These are phyloP conservation scores for Lepeophtheirus nordmannii DNA, from an alignment of 2,888 invertebrate genomes.

Conservation along the genomic window DNA sequence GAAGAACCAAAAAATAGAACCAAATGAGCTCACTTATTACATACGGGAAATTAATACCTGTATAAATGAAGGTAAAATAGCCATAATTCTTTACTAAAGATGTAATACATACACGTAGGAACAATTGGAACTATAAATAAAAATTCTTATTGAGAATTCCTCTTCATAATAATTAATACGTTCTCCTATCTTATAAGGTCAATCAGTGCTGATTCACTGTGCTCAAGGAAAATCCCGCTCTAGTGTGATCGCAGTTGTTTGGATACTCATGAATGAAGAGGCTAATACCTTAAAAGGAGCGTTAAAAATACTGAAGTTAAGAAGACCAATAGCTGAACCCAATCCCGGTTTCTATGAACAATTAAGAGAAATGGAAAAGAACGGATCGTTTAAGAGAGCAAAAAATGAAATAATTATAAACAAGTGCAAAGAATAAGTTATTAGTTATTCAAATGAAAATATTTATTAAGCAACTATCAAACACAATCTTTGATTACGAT, in stretches of 20 bases:
- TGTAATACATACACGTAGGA: not conserved
- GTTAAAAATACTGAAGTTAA: not conserved
- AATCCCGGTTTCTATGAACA: not conserved
- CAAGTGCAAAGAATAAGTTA: not conserved
- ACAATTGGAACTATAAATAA: too few species aligned
- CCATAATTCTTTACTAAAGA: not conserved
- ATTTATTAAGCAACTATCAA: not conserved
- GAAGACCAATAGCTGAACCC: not conserved
- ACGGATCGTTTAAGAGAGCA: not conserved
- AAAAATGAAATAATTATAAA: not conserved
- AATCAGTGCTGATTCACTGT: constrained; percentile 7
- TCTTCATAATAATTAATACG: not conserved
- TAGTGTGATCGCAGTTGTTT: not conserved
- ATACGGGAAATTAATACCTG: not conserved
- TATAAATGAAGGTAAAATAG: not conserved
- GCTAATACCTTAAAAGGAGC: not conserved
- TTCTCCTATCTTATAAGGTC: not conserved
- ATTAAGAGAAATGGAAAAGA: not conserved
- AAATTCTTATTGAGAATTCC: too few species aligned
- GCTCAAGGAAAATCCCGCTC: constrained; percentile 20
- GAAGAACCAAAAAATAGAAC: not conserved
- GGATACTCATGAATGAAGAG: not conserved
- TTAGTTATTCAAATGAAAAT: not conserved
- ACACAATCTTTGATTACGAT: too few species aligned
- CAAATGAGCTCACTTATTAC: not conserved